These are phyloP conservation scores for Tyrannus savana DNA, from an alignment of 2,113 vertebrate species.

Conservation along the genomic window DNA sequence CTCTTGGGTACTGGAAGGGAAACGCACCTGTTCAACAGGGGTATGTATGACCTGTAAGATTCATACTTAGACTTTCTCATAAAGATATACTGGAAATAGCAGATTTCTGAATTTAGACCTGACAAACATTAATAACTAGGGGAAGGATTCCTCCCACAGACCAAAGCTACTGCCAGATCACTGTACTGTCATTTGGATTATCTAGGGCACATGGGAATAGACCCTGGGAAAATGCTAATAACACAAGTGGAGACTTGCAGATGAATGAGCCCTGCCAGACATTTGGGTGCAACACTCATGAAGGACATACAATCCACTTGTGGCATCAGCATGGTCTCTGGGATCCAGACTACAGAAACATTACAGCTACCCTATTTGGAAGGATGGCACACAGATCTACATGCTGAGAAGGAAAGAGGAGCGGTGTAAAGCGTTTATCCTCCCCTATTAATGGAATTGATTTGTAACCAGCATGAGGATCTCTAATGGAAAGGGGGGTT, in stretches of 20 bases:
- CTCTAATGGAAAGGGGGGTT: not conserved
- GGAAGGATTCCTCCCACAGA: not conserved
- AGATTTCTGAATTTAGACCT: not conserved
- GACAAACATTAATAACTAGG: not conserved
- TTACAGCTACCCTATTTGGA: not conserved
- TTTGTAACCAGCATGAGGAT: not conserved
- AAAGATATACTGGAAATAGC: not conserved
- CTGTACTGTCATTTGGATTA: not conserved
- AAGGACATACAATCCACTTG: not conserved
- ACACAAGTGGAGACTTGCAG: not conserved
- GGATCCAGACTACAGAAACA: not conserved
- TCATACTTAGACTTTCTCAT: not conserved
- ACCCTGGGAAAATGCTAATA: not conserved
- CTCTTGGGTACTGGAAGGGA: not conserved
- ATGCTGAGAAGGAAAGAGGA: not conserved
- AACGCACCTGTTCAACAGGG: not conserved
- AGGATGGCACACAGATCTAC: not conserved
- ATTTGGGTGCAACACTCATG: fast-evolving
- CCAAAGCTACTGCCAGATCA: not conserved
- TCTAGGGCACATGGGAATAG: not conserved
- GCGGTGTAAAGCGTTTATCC: not conserved
- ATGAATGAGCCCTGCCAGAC: not conserved
- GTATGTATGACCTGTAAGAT: not conserved
- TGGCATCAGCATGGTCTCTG: not conserved
- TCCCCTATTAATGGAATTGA: not conserved